These are phyloP conservation scores for Druon quercuslanigerum DNA, from an alignment of 1,140 invertebrate genomes.

Conservation along the genomic window DNA sequence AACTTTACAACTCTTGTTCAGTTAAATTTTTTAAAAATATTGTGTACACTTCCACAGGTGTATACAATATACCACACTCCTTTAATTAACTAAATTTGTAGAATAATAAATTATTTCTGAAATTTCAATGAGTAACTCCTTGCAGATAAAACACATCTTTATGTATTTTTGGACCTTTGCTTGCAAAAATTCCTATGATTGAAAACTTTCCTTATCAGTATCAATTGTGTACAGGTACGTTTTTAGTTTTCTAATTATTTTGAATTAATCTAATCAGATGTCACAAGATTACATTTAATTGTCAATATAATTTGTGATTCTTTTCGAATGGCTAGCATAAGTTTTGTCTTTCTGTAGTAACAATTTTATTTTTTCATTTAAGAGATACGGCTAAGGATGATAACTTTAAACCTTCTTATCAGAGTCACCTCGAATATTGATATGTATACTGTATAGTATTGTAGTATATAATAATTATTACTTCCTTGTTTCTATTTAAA, in stretches of 20 bases:
- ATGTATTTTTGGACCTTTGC: background rate
- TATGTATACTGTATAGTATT: too few relatives aligned
- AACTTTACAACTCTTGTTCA: too few relatives aligned
- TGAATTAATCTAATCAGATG: background rate
- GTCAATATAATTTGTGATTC: background rate
- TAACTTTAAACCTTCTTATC: too few relatives aligned
- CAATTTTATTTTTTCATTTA: too few relatives aligned
- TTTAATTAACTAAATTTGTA: background rate
- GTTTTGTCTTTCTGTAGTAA: too few relatives aligned
- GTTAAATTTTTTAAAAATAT: too few relatives aligned
- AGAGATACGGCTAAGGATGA: too few relatives aligned
- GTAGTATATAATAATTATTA: too few relatives aligned
- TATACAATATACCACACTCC: too few relatives aligned
- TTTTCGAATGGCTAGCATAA: background rate
- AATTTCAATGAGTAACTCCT: background rate
- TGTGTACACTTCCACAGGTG: too few relatives aligned
- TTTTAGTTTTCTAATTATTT: constrained; percentile 10
- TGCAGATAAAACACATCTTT: background rate
- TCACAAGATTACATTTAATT: background rate
- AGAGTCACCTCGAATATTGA: too few relatives aligned
- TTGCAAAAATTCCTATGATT: constrained; percentile 40
- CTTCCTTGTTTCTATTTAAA: too few relatives aligned
- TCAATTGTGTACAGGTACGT: constrained; percentile 55
- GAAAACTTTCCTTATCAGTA: constrained; percentile 55
- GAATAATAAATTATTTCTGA: background rate